Percentiles rank a stretch among this genome's conserved stretches.
Evolutionary conservation across 2,888 invertebrate species (phyloP).

Genomic region (Abscondita cerata): DNA sequence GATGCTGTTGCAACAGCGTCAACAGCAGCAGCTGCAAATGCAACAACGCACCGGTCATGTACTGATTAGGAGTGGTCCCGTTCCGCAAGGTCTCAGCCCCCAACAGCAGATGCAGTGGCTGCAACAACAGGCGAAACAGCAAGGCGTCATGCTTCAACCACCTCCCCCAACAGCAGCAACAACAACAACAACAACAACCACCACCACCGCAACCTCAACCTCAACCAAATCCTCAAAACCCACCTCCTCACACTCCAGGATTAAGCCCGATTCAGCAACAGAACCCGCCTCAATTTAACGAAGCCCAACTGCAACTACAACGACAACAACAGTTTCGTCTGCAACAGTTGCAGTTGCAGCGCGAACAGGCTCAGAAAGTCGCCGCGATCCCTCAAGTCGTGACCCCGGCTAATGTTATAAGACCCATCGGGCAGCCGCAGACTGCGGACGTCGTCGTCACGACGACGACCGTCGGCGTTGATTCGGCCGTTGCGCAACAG

Average conservation of each 20-base stretch:
- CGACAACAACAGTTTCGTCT: constrained; percentile 71
- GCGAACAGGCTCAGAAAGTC: constrained; percentile 60
- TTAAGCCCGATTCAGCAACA: constrained; percentile 54
- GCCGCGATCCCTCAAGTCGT: constrained; percentile 38
- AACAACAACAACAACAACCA: constrained; percentile 9
- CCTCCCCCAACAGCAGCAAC: constrained; percentile 48
- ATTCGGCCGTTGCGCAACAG: constrained; percentile 44
- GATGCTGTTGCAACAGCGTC: constrained; percentile 60
- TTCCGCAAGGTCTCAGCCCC: constrained; percentile 55
- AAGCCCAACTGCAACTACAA: constrained; percentile 57
- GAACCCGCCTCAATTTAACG: constrained; percentile 47
- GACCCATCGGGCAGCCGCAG: constrained; percentile 34
- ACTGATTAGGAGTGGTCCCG: constrained; percentile 54
- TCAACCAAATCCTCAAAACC: constrained; percentile 22
- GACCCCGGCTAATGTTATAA: constrained; percentile 23
- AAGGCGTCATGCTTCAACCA: constrained; percentile 55
- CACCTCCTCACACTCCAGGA: constrained; percentile 46
- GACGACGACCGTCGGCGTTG: constrained; percentile 36
- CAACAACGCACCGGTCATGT: constrained; percentile 56
- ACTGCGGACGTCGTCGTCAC: constrained; percentile 34
- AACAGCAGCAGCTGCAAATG: constrained; percentile 53
- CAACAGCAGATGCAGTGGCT: constrained; percentile 59
- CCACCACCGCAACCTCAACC: constrained; percentile 47
- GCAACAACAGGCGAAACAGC: constrained; percentile 58
- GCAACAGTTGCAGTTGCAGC: constrained; percentile 68